Base-by-base conservation (phyloP, 1,140 invertebrate species). In the Cherax destructor region DNA sequence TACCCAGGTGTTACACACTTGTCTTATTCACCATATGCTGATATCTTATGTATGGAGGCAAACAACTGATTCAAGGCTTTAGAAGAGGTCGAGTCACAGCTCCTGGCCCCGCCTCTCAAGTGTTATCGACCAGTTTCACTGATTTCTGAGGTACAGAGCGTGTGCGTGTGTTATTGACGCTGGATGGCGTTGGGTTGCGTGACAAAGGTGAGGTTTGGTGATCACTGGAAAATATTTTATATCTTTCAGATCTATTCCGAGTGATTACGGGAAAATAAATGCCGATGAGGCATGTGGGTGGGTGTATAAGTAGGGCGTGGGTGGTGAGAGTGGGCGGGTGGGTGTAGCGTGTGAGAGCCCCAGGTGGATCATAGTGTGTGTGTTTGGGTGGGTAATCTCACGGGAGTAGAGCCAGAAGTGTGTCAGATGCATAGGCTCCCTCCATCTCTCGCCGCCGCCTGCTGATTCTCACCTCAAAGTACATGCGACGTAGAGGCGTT, bases 241-340 rank as follows among this genome's bases (percentile, higher is more conserved):
- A 83, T 69, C 56, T 47, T 69, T 69, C 7, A 47, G 81, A 83
- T 83, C 24, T 83, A 83, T 83, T 69, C 59, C 59, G 52, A 83
- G 47, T 69, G 81, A 83, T 83, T 83, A 59, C 24, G 81, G 81
- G 69, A 83, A 83, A 69, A 83, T 69, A 69, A 69, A 59, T 83
- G 52, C 52, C 3, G 16, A 3, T 10, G 13, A 4, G 30, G n/a
- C 0, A 24, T n/a, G 59, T 41, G 6, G 59, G 52, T 83, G 10
- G 30, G 30, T 13, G 7, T 10, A 6, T 2, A 13, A 9, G 52
- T 56, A 56, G 52, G 52, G 7, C 52, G 52, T 56, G 52, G 52
- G 52, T 56, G 52, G 52, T 56, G 52, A 13, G 52, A 56, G 6
- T 56, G 52, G 52, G 52, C 52, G 52, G 52, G 52, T 9, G 52